Evolutionary conservation across 2,113 vertebrate genomes (phyloP).

Genomic region (Melanerpes formicivorus): DNA sequence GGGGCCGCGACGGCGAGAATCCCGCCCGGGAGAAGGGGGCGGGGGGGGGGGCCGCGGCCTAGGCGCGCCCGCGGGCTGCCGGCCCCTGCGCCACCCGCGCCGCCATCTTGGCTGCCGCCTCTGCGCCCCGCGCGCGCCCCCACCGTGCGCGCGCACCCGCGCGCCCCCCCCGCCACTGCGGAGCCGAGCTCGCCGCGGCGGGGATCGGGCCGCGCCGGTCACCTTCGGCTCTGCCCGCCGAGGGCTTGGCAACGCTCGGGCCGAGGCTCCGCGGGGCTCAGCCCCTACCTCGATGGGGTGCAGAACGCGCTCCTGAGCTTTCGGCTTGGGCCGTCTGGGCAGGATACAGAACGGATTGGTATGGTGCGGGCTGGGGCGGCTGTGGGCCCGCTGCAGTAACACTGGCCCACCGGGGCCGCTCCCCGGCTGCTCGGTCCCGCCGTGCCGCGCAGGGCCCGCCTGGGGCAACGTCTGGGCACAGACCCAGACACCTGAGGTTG

Average conservation of each 20-base stretch:
- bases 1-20: background rate
- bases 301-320: background rate
- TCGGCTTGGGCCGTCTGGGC: background rate
- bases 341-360: too few relatives aligned
- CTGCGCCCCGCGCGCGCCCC: background rate
- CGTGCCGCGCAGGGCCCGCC: background rate
- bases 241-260: background rate
- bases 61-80: too few relatives aligned
- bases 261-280: background rate
- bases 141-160: background rate
- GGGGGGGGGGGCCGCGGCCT: too few relatives aligned
- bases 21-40: background rate
- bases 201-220: background rate
- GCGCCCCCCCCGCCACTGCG: background rate
- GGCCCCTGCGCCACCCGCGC: background rate
- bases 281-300: background rate
- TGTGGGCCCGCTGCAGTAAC: background rate
- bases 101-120: conserved; percentile 28
- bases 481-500: too few relatives aligned
- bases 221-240: background rate
- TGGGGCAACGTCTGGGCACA: too few relatives aligned
- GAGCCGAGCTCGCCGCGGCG: background rate
- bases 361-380: background rate
- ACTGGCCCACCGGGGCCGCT: background rate
- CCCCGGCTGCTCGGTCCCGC: background rate